Base-by-base conservation (phyloP, 1,140 invertebrate genomes). In the Ips typographus region DNA sequence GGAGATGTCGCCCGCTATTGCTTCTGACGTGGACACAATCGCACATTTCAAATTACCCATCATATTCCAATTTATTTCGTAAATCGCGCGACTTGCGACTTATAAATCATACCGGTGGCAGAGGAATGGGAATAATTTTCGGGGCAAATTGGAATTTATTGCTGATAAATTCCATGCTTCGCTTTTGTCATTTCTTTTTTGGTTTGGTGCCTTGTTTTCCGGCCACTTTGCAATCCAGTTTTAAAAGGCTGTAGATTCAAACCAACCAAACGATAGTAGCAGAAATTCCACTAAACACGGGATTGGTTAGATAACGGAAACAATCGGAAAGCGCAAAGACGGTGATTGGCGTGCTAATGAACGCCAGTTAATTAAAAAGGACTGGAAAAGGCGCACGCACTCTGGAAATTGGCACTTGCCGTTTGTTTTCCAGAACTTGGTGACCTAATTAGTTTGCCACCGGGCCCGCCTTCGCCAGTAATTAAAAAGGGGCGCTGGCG, bases 11-110 rank as follows among this genome's bases (percentile, higher is more conserved):
- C 53, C 53, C 52, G 53, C 40, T 38, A 68, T 68, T 47, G 65
- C 37, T 68, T 61, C 38, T 61, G 65, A 68, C 65, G 53, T 61
- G 65, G 65, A 68, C 65, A 68, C 65, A 68, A 68, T 68, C 65
- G 55, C 43, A 58, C 56, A 43, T 68, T 68, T 68, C 47, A 60
- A 68, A 68, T 60, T 68, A 47, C 65, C 65, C 43, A 60, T 61
- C 65, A 52, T 65, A 65, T 65, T 56, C 40, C 40, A 55, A 65
- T 65, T 56, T 65, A 65, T 65, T 65, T 65, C 53, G 53, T 57
- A 56, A 65, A 65, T 65, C 42, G 63, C 52, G 36, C 51, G 44
- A 51, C 61, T 63, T 36, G 22, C 43, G 5, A 37, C 38, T 52
- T 39, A 65, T 65, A 65, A 65, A 65, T 65, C 63, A 65, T 55